Conservation (phyloP, 1,140 invertebrate genomes). For the Carcinoscorpius rotundicauda region DNA sequence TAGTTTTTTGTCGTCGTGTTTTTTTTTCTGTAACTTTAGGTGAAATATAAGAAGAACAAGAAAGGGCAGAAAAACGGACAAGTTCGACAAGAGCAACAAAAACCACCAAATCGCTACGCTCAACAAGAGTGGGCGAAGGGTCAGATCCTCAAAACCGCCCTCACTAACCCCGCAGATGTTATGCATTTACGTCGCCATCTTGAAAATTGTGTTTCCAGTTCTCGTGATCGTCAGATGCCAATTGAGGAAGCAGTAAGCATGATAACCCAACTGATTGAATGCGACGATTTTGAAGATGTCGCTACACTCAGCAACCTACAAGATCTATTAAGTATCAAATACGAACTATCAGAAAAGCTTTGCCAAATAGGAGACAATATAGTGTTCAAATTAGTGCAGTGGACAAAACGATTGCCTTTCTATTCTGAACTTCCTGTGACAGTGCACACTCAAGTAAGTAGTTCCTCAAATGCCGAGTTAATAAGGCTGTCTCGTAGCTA, state of each 20-base stretch:
- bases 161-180: slow-evolving; percentile 85
- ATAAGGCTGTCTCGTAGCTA: neutral
- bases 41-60: slow-evolving; percentile 97
- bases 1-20: slow-evolving; percentile 7
- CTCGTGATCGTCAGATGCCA: slow-evolving; percentile 52
- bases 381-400: slow-evolving; percentile 92
- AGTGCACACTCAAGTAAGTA: slow-evolving; percentile 36
- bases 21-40: slow-evolving; percentile 38
- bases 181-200: slow-evolving; percentile 72
- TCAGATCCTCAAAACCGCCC: slow-evolving; percentile 82
- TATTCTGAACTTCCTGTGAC: slow-evolving; percentile 89
- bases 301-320: slow-evolving; percentile 51
- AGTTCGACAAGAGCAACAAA: slow-evolving; percentile 13
- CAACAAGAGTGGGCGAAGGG: slow-evolving; percentile 35
- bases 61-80: slow-evolving; percentile 44
- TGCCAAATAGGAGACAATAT: slow-evolving; percentile 38
- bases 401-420: slow-evolving; percentile 95
- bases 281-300: slow-evolving; percentile 90
- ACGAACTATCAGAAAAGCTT: slow-evolving; percentile 15
- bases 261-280: slow-evolving; percentile 55
- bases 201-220: slow-evolving; percentile 72
- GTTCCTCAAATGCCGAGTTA: neutral
- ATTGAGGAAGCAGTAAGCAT: slow-evolving; percentile 13
- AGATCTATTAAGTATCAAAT: slow-evolving; percentile 14
- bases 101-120: slow-evolving; percentile 3